Evolutionary conservation across 2,113 vertebrate genomes (phyloP), one percentile per base, ranked within the genome.

Genomic region (Nycticryphes semicollaris): DNA sequence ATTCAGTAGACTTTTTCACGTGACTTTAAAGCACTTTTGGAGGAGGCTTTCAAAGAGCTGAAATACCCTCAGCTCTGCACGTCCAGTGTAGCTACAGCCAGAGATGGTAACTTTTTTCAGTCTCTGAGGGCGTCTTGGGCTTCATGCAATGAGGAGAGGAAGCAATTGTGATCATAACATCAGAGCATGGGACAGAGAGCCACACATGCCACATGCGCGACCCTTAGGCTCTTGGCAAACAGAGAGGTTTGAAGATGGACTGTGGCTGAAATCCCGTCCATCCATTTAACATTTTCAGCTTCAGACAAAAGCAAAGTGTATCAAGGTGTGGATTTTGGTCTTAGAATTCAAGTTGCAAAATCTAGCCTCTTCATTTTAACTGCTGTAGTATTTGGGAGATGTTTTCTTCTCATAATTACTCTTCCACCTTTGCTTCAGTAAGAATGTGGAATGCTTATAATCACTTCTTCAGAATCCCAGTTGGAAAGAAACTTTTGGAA

Each of bases 201-300:
- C 67, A 51, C 37, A 41, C 7, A 5, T 10, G 41, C 22, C 43
- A 80, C 30, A 6, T 10, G 20, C 63, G 69, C 28, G 51, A 72
- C 19, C 0, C 0, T 30, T 28, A 30, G 12, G 20, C 25, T 30
- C 31, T 56, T 24, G 53, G 47, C n/a, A 68, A 87, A 73, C 2
- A 72, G 41, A 72, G 11, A 37, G 21, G 5, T 13, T 12, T 15
- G 8, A 62, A 66, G 20, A 73, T 28, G 24, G 18, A 56, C 23
- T 5, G 62, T 43, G 43, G 22, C 22, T 75, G 25, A 91, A 91
- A 82, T 62, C 24, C 27, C 69, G 14, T 33, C 53, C 21, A 35
- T 27, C 28, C 15, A 48, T 43, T 68, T 23, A 28, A 82, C 10
- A 30, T 79, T 63, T 82, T 63, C 39, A 60, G 5, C 7, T 77